phyloP scores from a whole-genome alignment of 2,797 vertebrate genomes.

The Holocentrus rufus region DNA sequence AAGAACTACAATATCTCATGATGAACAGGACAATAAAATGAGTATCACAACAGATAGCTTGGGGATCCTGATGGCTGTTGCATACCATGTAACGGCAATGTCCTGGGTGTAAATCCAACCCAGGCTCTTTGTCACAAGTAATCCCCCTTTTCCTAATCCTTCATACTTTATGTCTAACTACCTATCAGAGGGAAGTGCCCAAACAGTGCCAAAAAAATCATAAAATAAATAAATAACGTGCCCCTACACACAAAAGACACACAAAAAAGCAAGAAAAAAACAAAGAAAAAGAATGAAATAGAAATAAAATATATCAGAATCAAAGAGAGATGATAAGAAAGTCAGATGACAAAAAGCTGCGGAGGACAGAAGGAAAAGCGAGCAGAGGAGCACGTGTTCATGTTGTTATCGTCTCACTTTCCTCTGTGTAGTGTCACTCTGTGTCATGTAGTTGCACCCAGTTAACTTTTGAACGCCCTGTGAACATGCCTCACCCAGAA shows the following conservation, averaged over 20 bases:
- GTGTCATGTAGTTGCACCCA: conserved; percentile 18
- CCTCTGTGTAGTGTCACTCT: conserved; percentile 13
- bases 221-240: too few species aligned
- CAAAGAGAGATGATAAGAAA: not conserved
- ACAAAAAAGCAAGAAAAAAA: not conserved
- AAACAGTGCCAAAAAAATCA: conserved; percentile 3
- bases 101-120: too few species aligned
- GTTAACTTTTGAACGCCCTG: conserved; percentile 32
- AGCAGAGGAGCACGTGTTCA: conserved; percentile 8
- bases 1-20: not conserved
- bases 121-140: too few species aligned
- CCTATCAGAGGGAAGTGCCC: too few species aligned
- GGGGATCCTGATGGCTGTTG: too few species aligned
- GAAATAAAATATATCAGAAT: not conserved
- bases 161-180: too few species aligned
- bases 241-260: too few species aligned
- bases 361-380: conserved; percentile 1
- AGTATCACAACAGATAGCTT: too few species aligned
- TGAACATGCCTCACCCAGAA: conserved; percentile 49
- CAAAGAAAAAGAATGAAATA: not conserved
- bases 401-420: not conserved
- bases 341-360: not conserved
- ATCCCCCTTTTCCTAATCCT: not conserved
- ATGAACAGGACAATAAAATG: not conserved
- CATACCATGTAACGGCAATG: too few species aligned